Conservation (phyloP, 2,113 vertebrate genomes). For the Tupaia tana region DNA sequence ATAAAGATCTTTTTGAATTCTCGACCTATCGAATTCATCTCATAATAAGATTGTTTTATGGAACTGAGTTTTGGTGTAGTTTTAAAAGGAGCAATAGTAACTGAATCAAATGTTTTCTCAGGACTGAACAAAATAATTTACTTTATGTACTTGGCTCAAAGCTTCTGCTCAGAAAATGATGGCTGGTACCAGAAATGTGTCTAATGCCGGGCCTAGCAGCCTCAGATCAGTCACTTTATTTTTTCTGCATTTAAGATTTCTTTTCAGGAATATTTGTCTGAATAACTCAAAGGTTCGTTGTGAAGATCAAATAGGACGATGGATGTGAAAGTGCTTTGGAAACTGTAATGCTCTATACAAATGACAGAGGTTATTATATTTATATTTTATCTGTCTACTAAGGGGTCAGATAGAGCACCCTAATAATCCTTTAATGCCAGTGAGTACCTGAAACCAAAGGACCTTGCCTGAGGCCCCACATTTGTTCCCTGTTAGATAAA, state of each 20-base stretch:
- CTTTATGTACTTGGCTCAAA: not conserved
- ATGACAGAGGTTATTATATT: slow-evolving; percentile 27
- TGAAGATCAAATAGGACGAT: not conserved
- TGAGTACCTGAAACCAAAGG: slow-evolving; percentile 45
- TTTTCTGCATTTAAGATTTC: not conserved
- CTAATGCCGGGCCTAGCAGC: not conserved
- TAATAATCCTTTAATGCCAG: not conserved
- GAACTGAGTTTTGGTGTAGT: not conserved
- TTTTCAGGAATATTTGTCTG: slow-evolving; percentile 13
- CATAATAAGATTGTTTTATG: not conserved
- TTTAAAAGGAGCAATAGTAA: slow-evolving; percentile 42
- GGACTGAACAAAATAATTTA: not conserved
- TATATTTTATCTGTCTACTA: not conserved
- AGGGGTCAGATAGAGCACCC: not conserved
- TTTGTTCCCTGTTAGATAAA: slow-evolving; percentile 32
- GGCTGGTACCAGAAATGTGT: too few species aligned
- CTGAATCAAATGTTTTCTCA: slow-evolving; percentile 23
- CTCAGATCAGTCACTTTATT: not conserved
- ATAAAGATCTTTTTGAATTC: not conserved
- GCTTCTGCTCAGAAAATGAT: not conserved
- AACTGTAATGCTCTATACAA: not conserved
- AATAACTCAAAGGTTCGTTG: not conserved
- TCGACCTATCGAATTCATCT: not conserved
- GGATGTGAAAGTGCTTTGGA: not conserved
- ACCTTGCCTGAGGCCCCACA: not conserved